Evolutionary conservation across 1,140 invertebrate species (phyloP).

Genomic region (Anastrepha ludens): DNA sequence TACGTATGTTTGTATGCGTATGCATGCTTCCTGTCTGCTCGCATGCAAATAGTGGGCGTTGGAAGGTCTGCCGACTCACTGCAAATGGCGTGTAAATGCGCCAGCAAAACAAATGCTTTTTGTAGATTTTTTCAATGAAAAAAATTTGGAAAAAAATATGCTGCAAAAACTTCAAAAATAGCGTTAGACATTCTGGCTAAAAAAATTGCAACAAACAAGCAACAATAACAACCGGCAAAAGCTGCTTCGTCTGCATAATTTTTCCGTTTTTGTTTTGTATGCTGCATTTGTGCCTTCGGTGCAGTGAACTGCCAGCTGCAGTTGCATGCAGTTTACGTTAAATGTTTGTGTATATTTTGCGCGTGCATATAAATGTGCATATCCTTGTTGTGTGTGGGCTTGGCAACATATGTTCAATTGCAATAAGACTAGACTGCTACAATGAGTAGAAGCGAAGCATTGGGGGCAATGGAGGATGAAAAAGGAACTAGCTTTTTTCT

Average conservation of each 20-base stretch:
- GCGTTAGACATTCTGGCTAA: neutral
- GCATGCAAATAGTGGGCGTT: constrained; percentile 47
- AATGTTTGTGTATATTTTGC: neutral
- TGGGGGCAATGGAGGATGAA: neutral
- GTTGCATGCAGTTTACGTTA: constrained; percentile 9
- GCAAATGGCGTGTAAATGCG: constrained; percentile 49
- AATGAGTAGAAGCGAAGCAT: neutral
- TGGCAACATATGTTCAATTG: constrained; percentile 29
- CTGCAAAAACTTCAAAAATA: constrained; percentile 40
- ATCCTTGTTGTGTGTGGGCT: neutral
- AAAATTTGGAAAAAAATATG: neutral
- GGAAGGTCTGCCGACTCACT: constrained; percentile 18
- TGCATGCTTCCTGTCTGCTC: constrained; percentile 27
- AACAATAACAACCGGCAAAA: constrained; percentile 1
- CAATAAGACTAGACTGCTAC: neutral
- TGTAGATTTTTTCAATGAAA: neutral
- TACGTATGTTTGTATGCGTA: neutral
- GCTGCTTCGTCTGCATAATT: neutral
- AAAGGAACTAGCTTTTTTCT: neutral
- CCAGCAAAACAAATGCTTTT: constrained; percentile 22
- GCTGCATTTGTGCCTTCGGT: neutral
- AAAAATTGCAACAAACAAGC: neutral
- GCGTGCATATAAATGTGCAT: neutral
- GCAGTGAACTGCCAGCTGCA: constrained; percentile 43
- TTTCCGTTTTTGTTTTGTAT: neutral